Evolutionary conservation across 1,140 invertebrate genomes (phyloP).

Genomic region (Acromyrmex echinatior): DNA sequence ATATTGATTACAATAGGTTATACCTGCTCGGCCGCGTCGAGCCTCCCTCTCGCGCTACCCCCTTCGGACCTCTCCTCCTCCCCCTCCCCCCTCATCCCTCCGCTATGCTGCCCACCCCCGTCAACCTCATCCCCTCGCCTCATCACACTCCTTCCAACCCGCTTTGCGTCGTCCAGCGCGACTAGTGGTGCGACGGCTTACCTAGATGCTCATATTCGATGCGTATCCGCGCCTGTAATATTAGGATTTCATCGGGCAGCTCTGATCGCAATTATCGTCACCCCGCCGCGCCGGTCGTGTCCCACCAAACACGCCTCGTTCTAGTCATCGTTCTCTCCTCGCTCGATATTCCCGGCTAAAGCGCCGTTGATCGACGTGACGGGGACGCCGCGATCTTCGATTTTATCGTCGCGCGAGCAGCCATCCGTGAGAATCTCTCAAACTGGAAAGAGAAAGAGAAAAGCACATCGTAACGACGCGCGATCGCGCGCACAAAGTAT

Average conservation of each 20-base stretch:
- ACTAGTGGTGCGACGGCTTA: constrained; percentile 73
- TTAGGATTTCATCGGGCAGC: constrained; percentile 82
- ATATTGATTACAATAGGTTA: constrained; percentile 87
- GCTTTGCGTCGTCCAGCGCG: constrained; percentile 68
- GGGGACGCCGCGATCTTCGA: constrained; percentile 46
- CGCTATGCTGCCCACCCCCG: neutral
- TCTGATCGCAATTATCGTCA: constrained; percentile 76
- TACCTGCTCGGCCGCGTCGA: constrained; percentile 81
- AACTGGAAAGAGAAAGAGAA: constrained; percentile 28
- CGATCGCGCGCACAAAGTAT: neutral
- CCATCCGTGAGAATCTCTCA: constrained; percentile 43
- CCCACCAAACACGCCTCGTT: constrained; percentile 13
- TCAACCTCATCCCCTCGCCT: constrained; percentile 38
- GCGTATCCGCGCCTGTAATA: constrained; percentile 80
- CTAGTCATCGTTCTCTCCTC: constrained; percentile 47
- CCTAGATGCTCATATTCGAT: constrained; percentile 75
- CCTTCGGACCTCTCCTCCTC: neutral
- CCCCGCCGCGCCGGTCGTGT: constrained; percentile 59
- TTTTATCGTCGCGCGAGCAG: constrained; percentile 43
- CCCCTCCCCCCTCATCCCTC: neutral
- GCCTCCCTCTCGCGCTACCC: constrained; percentile 37
- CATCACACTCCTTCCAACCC: constrained; percentile 36
- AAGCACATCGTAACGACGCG: neutral
- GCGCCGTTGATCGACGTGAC: constrained; percentile 63
- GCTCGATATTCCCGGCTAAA: constrained; percentile 63